phyloP scores from a whole-genome alignment of 1,140 invertebrate species.

The Pentalonia nigronervosa region DNA sequence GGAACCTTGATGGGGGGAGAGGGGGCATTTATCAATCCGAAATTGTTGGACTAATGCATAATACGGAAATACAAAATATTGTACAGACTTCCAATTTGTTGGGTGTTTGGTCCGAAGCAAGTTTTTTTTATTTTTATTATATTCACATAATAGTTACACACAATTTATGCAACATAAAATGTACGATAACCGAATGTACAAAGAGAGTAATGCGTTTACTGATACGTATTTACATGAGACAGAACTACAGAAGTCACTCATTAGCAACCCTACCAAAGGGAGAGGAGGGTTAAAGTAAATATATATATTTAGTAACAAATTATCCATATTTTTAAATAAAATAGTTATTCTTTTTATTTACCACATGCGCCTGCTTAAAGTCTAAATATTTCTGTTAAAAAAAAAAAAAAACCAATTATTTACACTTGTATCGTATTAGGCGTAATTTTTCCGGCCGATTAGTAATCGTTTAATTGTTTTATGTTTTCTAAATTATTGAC shows the following conservation, averaged over 20 bases:
- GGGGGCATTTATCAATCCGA: too few relatives aligned
- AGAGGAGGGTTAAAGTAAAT: neutral
- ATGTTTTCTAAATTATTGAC: neutral
- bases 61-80: neutral
- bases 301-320: neutral
- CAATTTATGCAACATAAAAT: neutral
- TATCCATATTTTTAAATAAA: neutral
- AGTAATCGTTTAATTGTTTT: neutral
- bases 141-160: neutral
- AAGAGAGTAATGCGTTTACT: neutral
- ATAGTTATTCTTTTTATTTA: neutral
- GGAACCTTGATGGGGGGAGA: too few relatives aligned
- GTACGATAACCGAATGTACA: too few relatives aligned
- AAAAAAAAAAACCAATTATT: neutral
- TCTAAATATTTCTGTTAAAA: neutral
- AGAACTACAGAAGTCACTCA: neutral
- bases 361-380: neutral
- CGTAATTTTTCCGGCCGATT: neutral
- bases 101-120: neutral
- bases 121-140: neutral
- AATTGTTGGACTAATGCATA: neutral
- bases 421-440: neutral
- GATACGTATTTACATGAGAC: neutral
- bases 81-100: neutral
- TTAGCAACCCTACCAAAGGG: neutral